Conservation (phyloP, 37 sponge, comb jelly and placozoan genomes). For the Haliclona indistincta region DNA sequence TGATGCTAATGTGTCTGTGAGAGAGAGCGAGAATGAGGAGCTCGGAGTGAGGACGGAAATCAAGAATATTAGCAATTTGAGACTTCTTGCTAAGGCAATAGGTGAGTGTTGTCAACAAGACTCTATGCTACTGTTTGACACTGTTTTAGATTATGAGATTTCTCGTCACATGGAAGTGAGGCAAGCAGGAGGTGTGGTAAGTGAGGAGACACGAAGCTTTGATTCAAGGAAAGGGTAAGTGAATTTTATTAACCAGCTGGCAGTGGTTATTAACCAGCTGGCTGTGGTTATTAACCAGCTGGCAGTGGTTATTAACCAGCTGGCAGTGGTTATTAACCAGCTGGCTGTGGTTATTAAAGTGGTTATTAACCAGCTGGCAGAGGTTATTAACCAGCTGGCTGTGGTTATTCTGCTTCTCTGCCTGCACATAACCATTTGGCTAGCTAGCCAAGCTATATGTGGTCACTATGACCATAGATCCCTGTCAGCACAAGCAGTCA, state of each 20-base stretch:
- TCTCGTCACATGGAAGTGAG: slow-evolving; percentile 42
- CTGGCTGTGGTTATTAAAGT: too few relatives aligned
- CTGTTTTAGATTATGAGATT: slow-evolving; percentile 57
- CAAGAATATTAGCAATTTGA: slow-evolving; percentile 54
- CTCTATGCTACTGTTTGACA: neutral
- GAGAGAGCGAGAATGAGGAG: neutral
- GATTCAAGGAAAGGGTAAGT: slow-evolving; percentile 42
- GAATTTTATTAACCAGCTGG: neutral
- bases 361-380: too few relatives aligned
- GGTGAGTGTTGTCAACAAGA: slow-evolving; percentile 12
- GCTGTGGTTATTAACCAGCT: too few relatives aligned
- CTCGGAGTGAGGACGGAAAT: slow-evolving; percentile 53
- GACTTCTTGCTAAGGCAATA: slow-evolving; percentile 49
- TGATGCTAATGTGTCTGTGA: slow-evolving; percentile 74
- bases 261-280: too few relatives aligned
- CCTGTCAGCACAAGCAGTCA: too few relatives aligned
- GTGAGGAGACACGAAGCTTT: slow-evolving; percentile 60
- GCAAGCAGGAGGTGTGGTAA: slow-evolving; percentile 36
- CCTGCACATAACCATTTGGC: too few relatives aligned
- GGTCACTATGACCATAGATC: too few relatives aligned
- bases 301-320: too few relatives aligned
- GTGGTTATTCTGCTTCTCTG: too few relatives aligned
- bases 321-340: too few relatives aligned
- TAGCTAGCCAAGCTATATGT: too few relatives aligned
- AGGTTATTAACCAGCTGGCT: too few relatives aligned